phyloP scores from a whole-genome alignment of 2,888 invertebrate species.

The Ectropis crepuscularia region DNA sequence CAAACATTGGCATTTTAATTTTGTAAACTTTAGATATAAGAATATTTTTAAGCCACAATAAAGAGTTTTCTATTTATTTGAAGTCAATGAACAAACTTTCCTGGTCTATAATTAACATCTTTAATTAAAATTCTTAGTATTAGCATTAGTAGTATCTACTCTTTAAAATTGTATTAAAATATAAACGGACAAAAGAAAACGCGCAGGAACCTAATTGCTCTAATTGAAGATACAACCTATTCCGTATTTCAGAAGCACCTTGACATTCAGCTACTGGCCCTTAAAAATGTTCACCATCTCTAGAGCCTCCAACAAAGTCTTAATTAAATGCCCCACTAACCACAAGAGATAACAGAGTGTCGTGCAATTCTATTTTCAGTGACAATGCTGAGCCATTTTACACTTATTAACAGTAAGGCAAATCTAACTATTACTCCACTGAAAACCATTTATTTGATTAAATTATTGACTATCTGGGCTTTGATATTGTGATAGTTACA shows the following conservation, averaged over 20 bases:
- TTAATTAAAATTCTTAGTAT: too few species aligned
- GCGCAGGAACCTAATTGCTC: not conserved
- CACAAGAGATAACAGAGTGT: conserved; percentile 55
- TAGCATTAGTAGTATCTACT: too few species aligned
- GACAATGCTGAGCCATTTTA: conserved; percentile 47
- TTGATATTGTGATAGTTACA: too few species aligned
- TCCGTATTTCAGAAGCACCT: conserved; percentile 32
- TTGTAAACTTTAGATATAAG: too few species aligned
- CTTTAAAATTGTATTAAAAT: too few species aligned
- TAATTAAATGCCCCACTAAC: conserved; percentile 58
- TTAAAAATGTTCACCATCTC: conserved; percentile 28
- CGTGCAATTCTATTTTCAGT: conserved; percentile 57
- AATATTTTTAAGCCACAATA: too few species aligned
- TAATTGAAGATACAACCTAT: conserved; percentile 7
- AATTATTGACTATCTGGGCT: too few species aligned
- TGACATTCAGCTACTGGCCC: conserved; percentile 37
- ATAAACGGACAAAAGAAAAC: conserved; percentile 3
- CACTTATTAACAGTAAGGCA: conserved; percentile 8
- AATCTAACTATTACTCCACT: not conserved
- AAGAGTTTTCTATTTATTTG: too few species aligned
- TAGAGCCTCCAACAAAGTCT: conserved; percentile 46
- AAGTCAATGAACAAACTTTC: too few species aligned
- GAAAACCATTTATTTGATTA: too few species aligned
- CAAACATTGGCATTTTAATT: too few species aligned
- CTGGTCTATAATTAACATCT: too few species aligned